These are phyloP conservation scores for Drosophila prosaltans DNA, from an alignment of 1,140 invertebrate genomes.

Conservation along the genomic window DNA sequence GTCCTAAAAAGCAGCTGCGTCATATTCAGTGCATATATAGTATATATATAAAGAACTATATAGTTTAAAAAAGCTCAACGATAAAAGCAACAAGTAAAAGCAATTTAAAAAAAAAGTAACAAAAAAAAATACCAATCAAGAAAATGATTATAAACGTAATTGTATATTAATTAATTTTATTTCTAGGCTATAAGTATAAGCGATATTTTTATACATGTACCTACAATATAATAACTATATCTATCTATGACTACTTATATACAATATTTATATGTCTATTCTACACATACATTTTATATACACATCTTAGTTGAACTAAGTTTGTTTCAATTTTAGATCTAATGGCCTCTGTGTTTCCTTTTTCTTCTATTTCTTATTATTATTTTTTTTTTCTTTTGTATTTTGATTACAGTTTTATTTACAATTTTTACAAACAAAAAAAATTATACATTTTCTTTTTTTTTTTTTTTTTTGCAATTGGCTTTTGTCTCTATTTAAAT, in stretches of 20 bases:
- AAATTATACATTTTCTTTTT: conserved; percentile 29
- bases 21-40: conserved; percentile 1
- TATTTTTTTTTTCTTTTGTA: conserved; percentile 33
- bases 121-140: neutral
- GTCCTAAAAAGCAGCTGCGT: neutral
- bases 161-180: conserved; percentile 18
- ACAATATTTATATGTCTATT: conserved; percentile 23
- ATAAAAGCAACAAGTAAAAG: neutral
- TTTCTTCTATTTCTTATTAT: conserved; percentile 13
- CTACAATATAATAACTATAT: conserved; percentile 20
- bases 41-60: conserved; percentile 6
- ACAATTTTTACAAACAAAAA: conserved; percentile 50
- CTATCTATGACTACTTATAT: conserved; percentile 20
- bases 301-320: conserved; percentile 65
- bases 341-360: conserved; percentile 15
- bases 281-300: conserved; percentile 2
- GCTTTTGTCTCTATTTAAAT: conserved; percentile 5
- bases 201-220: conserved; percentile 24
- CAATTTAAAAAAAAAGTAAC: neutral
- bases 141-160: conserved; percentile 8
- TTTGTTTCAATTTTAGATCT: conserved; percentile 32
- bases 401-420: conserved; percentile 75
- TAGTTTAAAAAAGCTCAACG: neutral
- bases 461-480: conserved; percentile 42
- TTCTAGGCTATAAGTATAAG: conserved; percentile 10